Percentiles rank a stretch among this genome's conserved stretches.
These are phyloP conservation scores for Varanus komodoensis DNA, from an alignment of 2,113 vertebrate species.

Conservation along the genomic window DNA sequence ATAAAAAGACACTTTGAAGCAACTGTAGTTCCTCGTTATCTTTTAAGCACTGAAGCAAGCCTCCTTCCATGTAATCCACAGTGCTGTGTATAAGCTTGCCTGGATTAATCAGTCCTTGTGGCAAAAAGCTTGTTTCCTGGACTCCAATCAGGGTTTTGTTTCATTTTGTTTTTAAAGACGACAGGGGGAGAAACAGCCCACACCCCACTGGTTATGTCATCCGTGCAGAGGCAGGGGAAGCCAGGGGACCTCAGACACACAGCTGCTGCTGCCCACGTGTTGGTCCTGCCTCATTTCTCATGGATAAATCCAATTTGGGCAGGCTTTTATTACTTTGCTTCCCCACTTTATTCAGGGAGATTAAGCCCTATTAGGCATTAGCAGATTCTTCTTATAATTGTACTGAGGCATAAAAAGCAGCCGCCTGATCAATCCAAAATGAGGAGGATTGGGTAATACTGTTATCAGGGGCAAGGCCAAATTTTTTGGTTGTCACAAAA, in stretches of 20 bases:
- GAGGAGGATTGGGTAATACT: slow-evolving; percentile 36
- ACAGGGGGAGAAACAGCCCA: background rate
- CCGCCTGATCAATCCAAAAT: slow-evolving; percentile 51
- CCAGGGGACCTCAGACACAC: slow-evolving; percentile 1
- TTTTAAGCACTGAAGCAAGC: background rate
- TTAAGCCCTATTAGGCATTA: slow-evolving; percentile 61
- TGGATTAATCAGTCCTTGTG: background rate
- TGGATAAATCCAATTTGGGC: slow-evolving; percentile 65
- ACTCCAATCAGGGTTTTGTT: background rate
- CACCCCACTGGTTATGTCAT: background rate
- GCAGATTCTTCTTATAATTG: slow-evolving; percentile 72
- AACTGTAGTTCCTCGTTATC: background rate
- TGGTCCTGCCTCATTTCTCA: slow-evolving; percentile 69
- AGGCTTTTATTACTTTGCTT: slow-evolving; percentile 62
- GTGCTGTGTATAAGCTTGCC: background rate
- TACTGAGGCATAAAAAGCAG: slow-evolving; percentile 63
- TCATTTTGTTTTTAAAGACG: background rate
- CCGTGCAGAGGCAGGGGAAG: slow-evolving; percentile 19
- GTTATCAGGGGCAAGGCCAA: slow-evolving; percentile 43
- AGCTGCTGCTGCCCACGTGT: slow-evolving; percentile 31
- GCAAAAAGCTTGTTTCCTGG: background rate
- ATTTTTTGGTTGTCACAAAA: slow-evolving; percentile 41
- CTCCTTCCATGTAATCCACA: accelerated
- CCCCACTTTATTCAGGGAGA: slow-evolving; percentile 66
- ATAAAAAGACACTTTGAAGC: background rate